Conservation (phyloP, 2,797 vertebrate genomes). For the Gobio occitaniae region DNA sequence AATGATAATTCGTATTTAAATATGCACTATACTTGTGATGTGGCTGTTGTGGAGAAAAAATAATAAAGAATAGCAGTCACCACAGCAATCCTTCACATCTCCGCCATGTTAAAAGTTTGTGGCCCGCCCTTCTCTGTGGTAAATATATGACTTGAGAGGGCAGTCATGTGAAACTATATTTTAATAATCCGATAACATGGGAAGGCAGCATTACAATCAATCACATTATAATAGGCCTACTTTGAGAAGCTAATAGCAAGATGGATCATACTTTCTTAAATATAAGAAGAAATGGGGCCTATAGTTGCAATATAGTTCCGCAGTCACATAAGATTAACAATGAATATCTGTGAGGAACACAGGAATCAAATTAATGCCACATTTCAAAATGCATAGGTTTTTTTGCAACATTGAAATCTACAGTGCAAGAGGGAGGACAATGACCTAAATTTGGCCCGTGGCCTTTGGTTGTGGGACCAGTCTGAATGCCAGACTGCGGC, state of each 20-base stretch:
- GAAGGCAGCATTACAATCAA: background rate
- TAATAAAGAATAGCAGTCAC: background rate
- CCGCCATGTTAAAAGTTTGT: background rate
- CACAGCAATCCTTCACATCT: background rate
- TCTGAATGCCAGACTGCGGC: constrained; percentile 59
- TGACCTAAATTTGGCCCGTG: constrained; percentile 34
- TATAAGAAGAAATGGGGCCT: background rate
- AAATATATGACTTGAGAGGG: too few species aligned
- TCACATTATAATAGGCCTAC: background rate
- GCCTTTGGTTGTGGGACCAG: constrained; percentile 38
- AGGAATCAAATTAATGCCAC: background rate
- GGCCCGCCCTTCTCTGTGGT: background rate
- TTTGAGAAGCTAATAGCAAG: background rate
- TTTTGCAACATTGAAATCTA: constrained; percentile 1
- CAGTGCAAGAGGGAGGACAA: constrained; percentile 2
- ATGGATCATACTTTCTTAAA: background rate
- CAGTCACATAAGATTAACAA: too few species aligned
- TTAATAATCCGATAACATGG: background rate
- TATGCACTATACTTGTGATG: too few species aligned
- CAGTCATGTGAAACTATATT: background rate
- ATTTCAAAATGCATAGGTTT: background rate
- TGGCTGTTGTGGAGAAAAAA: too few species aligned
- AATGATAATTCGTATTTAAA: too few species aligned
- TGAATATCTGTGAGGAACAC: background rate
- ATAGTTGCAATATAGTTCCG: background rate